phyloP scores from a whole-genome alignment of 35 echinoderm and acorn worm species.

The Amphiura filiformis region DNA sequence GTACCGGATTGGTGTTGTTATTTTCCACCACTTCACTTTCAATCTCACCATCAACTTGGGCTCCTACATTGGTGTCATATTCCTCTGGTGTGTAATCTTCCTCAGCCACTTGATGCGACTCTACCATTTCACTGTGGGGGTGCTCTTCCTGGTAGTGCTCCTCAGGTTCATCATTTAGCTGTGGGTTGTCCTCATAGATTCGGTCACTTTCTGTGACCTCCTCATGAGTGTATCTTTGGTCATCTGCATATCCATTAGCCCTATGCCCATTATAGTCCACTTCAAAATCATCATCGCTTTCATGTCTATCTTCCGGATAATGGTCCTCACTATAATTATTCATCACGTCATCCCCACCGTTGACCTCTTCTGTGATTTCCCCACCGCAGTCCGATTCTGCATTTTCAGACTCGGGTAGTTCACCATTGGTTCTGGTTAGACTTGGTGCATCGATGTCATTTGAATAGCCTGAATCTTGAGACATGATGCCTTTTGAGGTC shows the following conservation, averaged over 20 bases:
- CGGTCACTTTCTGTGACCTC: conserved; percentile 57
- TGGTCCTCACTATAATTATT: conserved; percentile 34
- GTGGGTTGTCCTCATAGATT: conserved; percentile 38
- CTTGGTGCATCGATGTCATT: conserved; percentile 41
- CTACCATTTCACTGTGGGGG: conserved; percentile 38
- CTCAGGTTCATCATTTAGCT: conserved; percentile 8
- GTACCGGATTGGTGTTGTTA: conserved; percentile 13
- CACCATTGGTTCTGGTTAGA: conserved; percentile 52
- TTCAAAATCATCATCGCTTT: conserved; percentile 34
- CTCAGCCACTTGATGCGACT: conserved; percentile 28
- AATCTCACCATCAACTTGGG: conserved; percentile 25
- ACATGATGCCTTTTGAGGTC: conserved; percentile 31
- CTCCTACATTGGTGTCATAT: conserved; percentile 9
- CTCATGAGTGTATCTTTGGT: conserved; percentile 42
- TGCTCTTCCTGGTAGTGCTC: conserved; percentile 50
- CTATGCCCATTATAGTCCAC: conserved; percentile 30
- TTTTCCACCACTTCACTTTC: conserved; percentile 31
- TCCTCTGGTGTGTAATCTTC: conserved; percentile 22
- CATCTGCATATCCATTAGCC: conserved; percentile 9
- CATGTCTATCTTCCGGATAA: conserved; percentile 16
- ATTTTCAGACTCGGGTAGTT: conserved; percentile 83
- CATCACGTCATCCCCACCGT: conserved; percentile 29
- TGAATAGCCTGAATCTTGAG: neutral
- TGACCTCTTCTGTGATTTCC: conserved; percentile 42
- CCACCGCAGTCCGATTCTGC: conserved; percentile 45